phyloP scores from a whole-genome alignment of 2,797 vertebrate species.

The Taenioides sp. region DNA sequence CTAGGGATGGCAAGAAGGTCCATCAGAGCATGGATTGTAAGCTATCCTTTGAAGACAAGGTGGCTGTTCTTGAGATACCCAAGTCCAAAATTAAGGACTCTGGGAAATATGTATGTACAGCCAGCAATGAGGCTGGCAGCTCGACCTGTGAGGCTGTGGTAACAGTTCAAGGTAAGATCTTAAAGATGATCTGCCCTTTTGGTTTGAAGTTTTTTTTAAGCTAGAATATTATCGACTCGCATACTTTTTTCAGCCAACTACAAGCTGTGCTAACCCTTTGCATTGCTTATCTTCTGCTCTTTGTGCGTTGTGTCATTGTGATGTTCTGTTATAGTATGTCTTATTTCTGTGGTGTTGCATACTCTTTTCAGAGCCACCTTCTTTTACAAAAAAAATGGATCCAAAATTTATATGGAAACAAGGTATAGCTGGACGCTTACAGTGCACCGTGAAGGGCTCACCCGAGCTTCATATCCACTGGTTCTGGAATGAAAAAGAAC shows the following conservation, averaged over 20 bases:
- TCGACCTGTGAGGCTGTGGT: slow-evolving; percentile 85
- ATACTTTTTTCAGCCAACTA: slow-evolving; percentile 32
- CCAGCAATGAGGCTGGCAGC: slow-evolving; percentile 93
- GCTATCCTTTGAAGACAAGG: slow-evolving; percentile 96
- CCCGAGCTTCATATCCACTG: slow-evolving; percentile 91
- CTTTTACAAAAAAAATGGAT: slow-evolving; percentile 94
- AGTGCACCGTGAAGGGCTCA: slow-evolving; percentile 92
- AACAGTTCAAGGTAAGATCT: slow-evolving; percentile 92
- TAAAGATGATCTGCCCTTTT: slow-evolving; percentile 38
- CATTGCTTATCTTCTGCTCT: slow-evolving; percentile 43
- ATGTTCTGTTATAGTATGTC: slow-evolving; percentile 34
- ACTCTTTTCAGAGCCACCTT: slow-evolving; percentile 86
- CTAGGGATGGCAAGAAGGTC: slow-evolving; percentile 90
- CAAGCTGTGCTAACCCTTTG: slow-evolving; percentile 49
- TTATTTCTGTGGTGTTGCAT: slow-evolving; percentile 49
- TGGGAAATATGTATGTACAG: slow-evolving; percentile 91
- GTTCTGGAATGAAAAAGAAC: slow-evolving; percentile 94
- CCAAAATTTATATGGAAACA: slow-evolving; percentile 93
- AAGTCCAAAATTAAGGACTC: slow-evolving; percentile 95
- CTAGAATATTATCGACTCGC: slow-evolving; percentile 36
- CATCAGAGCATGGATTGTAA: slow-evolving; percentile 93
- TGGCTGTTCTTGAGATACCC: slow-evolving; percentile 91
- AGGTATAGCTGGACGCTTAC: slow-evolving; percentile 87
- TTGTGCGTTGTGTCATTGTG: slow-evolving; percentile 28
- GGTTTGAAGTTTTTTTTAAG: slow-evolving; percentile 26